Evolutionary conservation across 92 coral and sea anemone species (phyloP).

Genomic region (Epizoanthus fatuus): DNA sequence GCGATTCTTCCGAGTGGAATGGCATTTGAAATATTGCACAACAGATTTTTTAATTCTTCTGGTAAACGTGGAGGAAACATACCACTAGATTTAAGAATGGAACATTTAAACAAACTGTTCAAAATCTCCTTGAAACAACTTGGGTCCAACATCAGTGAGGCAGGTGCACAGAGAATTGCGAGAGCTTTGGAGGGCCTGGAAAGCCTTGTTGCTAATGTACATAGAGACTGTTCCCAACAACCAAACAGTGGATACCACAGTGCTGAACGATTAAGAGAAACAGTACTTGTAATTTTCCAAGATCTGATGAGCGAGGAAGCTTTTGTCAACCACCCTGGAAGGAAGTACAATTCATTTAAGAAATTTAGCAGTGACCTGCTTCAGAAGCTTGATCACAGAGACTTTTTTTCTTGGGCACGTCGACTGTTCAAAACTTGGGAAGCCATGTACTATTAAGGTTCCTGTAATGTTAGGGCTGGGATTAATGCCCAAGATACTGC

Average conservation of each 20-base stretch:
- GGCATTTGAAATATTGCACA: constrained; percentile 43
- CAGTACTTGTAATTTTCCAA: constrained; percentile 26
- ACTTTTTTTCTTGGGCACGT: constrained; percentile 36
- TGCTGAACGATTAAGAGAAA: constrained; percentile 26
- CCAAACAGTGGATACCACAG: constrained; percentile 26
- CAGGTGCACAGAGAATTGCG: constrained; percentile 50
- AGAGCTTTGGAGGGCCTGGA: constrained; percentile 28
- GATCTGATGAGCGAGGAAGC: constrained; percentile 30
- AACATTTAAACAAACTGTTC: constrained; percentile 31
- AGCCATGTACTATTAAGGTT: constrained; percentile 17
- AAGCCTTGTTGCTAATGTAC: constrained; percentile 18
- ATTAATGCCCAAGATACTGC: too few relatives aligned
- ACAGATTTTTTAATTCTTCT: constrained; percentile 39
- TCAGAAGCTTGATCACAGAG: constrained; percentile 41
- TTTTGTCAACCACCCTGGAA: constrained; percentile 27
- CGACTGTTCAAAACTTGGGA: constrained; percentile 45
- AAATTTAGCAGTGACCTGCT: constrained; percentile 41
- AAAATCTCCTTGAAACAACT: constrained; percentile 44
- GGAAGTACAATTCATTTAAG: constrained; percentile 34
- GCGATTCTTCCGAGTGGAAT: constrained; percentile 36
- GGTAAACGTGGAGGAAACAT: constrained; percentile 46
- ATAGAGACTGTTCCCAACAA: constrained; percentile 22
- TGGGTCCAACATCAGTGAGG: constrained; percentile 35
- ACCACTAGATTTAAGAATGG: constrained; percentile 35
- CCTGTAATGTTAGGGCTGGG: neutral